Percentiles rank a stretch among this genome's conserved stretches.
phyloP scores from a whole-genome alignment of 1,140 invertebrate species.

The Papilio xuthus region DNA sequence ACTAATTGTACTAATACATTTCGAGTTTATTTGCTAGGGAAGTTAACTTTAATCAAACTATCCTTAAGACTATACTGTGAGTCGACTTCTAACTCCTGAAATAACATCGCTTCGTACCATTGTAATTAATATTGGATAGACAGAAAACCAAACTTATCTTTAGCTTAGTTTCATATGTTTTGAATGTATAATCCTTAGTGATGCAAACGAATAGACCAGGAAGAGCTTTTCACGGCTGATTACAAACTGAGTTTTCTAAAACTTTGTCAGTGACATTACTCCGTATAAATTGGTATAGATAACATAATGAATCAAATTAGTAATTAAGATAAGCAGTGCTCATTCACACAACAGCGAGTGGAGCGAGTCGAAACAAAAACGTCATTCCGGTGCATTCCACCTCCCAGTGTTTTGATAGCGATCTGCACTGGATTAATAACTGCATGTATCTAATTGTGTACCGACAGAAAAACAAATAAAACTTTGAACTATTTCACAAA shows the following conservation, averaged over 20 bases:
- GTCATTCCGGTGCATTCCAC: constrained; percentile 64
- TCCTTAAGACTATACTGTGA: too few relatives aligned
- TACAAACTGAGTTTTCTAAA: background rate
- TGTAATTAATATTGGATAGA: background rate
- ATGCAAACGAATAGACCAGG: background rate
- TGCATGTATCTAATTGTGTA: constrained; percentile 45
- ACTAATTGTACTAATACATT: constrained; percentile 27
- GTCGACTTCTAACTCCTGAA: too few relatives aligned
- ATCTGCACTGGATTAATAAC: constrained; percentile 70
- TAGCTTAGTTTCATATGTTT: background rate
- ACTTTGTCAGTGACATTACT: constrained; percentile 9
- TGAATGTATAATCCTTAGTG: background rate
- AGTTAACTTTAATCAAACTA: constrained; percentile 17
- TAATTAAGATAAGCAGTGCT: constrained; percentile 59
- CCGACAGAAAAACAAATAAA: constrained; percentile 47
- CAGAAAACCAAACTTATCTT: background rate
- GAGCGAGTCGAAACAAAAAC: constrained; percentile 63
- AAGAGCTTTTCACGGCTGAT: background rate
- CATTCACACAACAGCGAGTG: constrained; percentile 65
- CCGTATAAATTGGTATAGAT: constrained; percentile 41
- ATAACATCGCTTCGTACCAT: too few relatives aligned
- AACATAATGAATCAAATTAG: constrained; percentile 54
- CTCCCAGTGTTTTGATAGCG: constrained; percentile 69
- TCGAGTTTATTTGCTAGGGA: constrained; percentile 8
- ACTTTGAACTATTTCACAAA: background rate